phyloP scores from a whole-genome alignment of 2,888 invertebrate genomes.

The Drosophila nr. perissopoda region DNA sequence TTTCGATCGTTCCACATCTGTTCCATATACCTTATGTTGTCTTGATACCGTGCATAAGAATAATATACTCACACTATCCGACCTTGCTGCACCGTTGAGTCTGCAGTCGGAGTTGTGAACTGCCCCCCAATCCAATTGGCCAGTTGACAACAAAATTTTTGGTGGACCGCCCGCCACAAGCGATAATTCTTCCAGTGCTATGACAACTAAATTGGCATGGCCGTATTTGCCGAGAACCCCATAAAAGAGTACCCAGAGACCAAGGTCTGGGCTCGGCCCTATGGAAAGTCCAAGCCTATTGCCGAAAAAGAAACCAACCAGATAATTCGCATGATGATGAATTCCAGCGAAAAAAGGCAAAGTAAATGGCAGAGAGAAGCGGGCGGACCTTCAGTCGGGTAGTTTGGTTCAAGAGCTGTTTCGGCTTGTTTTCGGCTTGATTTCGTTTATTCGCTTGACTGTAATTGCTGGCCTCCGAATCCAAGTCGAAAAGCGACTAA shows the following conservation, averaged over 20 bases:
- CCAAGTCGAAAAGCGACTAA: slow-evolving; percentile 1
- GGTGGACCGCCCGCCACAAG: slow-evolving; percentile 82
- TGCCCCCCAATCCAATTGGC: slow-evolving; percentile 60
- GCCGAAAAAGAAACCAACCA: slow-evolving; percentile 45
- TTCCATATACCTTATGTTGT: slow-evolving; percentile 39
- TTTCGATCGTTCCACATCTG: not conserved
- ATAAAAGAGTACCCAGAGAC: slow-evolving; percentile 34
- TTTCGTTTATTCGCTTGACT: slow-evolving; percentile 64
- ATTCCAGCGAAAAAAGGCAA: slow-evolving; percentile 77
- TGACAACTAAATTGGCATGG: slow-evolving; percentile 84
- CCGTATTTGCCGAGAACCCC: slow-evolving; percentile 68
- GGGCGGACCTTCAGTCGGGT: slow-evolving; percentile 18
- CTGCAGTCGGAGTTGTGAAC: slow-evolving; percentile 17
- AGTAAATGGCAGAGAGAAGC: slow-evolving; percentile 60
- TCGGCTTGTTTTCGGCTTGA: slow-evolving; percentile 33
- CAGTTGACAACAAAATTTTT: slow-evolving; percentile 84
- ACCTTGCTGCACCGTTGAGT: slow-evolving; percentile 52
- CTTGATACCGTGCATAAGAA: slow-evolving; percentile 32
- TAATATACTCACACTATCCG: slow-evolving; percentile 69
- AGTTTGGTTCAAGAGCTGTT: slow-evolving; percentile 13
- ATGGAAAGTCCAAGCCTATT: slow-evolving; percentile 51
- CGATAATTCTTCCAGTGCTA: slow-evolving; percentile 84
- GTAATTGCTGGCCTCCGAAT: slow-evolving; percentile 63
- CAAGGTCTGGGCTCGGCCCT: slow-evolving; percentile 26
- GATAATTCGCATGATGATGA: slow-evolving; percentile 80